phyloP scores from a whole-genome alignment of 2,888 invertebrate species.

The Tribolium freemani region DNA sequence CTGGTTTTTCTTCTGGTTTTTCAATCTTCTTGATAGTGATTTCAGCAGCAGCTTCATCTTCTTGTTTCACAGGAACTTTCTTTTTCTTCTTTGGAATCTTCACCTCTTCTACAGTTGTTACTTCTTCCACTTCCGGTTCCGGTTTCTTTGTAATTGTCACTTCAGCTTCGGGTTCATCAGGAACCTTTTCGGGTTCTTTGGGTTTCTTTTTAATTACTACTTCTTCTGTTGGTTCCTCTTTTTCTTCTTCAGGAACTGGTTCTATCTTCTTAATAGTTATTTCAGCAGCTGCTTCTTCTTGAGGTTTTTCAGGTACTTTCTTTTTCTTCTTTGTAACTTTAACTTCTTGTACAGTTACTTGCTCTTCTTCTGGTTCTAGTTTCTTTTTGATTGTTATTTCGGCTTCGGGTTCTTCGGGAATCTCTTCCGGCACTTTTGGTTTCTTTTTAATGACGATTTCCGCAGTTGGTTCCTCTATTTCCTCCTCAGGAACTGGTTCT shows the following conservation, averaged over 20 bases:
- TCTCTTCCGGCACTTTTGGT: slow-evolving; percentile 67
- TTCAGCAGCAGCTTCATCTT: slow-evolving; percentile 61
- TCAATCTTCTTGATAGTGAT: slow-evolving; percentile 56
- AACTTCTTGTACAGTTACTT: slow-evolving; percentile 57
- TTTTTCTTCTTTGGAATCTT: slow-evolving; percentile 44
- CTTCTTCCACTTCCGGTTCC: slow-evolving; percentile 61
- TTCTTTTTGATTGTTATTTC: slow-evolving; percentile 68
- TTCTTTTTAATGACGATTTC: slow-evolving; percentile 65
- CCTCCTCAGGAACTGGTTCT: slow-evolving; percentile 58
- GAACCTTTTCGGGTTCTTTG: slow-evolving; percentile 40
- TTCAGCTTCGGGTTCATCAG: slow-evolving; percentile 48
- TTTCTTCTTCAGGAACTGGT: slow-evolving; percentile 36
- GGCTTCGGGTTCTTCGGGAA: slow-evolving; percentile 74
- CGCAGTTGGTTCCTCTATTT: slow-evolving; percentile 44
- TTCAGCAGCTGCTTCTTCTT: slow-evolving; percentile 70
- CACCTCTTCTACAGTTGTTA: slow-evolving; percentile 57
- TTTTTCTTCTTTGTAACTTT: slow-evolving; percentile 68
- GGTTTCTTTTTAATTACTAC: slow-evolving; percentile 50
- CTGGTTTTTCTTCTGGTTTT: slow-evolving; percentile 71
- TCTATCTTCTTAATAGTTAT: slow-evolving; percentile 71
- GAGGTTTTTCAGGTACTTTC: slow-evolving; percentile 66
- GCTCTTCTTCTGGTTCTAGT: slow-evolving; percentile 47
- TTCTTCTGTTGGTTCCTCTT: slow-evolving; percentile 45
- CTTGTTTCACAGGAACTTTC: slow-evolving; percentile 48
- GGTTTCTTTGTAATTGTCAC: slow-evolving; percentile 61